phyloP scores from a whole-genome alignment of 2,888 invertebrate species.

The Agapostemon virescens region DNA sequence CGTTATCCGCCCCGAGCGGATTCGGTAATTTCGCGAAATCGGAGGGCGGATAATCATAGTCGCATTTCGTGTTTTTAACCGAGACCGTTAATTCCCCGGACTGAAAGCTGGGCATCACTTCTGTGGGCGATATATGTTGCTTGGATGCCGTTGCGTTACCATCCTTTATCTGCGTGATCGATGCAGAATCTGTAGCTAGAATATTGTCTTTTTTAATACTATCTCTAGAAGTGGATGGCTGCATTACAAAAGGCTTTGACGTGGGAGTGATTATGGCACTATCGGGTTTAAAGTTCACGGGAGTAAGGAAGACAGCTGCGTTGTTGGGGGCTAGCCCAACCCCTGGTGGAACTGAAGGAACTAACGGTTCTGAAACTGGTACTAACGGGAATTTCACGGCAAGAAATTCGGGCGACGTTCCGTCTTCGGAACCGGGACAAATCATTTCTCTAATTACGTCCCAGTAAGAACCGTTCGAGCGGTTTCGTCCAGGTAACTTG shows the following conservation, averaged over 20 bases:
- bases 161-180: slow-evolving; percentile 65
- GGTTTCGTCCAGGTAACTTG: slow-evolving; percentile 89
- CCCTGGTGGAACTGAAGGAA: slow-evolving; percentile 81
- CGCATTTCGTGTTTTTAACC: slow-evolving; percentile 76
- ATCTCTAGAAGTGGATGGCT: slow-evolving; percentile 71
- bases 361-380: slow-evolving; percentile 88
- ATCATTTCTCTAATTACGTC: slow-evolving; percentile 89
- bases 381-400: slow-evolving; percentile 86
- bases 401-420: slow-evolving; percentile 82
- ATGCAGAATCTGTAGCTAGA: slow-evolving; percentile 49
- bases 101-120: slow-evolving; percentile 75
- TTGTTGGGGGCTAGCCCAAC: slow-evolving; percentile 87
- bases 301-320: slow-evolving; percentile 86
- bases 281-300: slow-evolving; percentile 79
- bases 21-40: slow-evolving; percentile 75
- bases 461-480: slow-evolving; percentile 89
- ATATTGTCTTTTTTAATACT: slow-evolving; percentile 69
- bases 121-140: slow-evolving; percentile 67
- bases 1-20: slow-evolving; percentile 68
- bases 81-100: slow-evolving; percentile 78
- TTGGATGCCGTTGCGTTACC: slow-evolving; percentile 48
- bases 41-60: slow-evolving; percentile 73
- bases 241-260: slow-evolving; percentile 74
- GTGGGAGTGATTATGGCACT: slow-evolving; percentile 74
- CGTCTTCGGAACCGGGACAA: slow-evolving; percentile 87